Percentiles rank a stretch among this genome's conserved stretches.
phyloP scores from a whole-genome alignment of 1,140 invertebrate genomes.

The Laupala kohalensis region DNA sequence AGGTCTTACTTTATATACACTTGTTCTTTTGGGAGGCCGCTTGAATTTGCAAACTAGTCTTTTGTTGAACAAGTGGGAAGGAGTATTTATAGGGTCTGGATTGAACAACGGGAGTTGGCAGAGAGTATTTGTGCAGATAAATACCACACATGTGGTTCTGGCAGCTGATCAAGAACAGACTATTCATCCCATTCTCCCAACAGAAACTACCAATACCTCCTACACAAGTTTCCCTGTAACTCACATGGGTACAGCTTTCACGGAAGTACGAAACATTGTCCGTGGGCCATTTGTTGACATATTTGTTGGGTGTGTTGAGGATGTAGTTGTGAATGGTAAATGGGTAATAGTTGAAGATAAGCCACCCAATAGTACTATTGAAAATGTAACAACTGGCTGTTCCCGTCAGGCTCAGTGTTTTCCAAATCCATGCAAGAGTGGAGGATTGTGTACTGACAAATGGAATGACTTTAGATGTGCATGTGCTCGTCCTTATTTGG shows the following conservation, averaged over 20 bases:
- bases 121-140: constrained; percentile 72
- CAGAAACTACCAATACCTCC: constrained; percentile 54
- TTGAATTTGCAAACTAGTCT: constrained; percentile 75
- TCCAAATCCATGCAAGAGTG: constrained; percentile 74
- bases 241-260: constrained; percentile 44
- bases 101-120: constrained; percentile 80
- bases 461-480: constrained; percentile 79
- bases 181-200: constrained; percentile 70
- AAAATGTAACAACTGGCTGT: constrained; percentile 42
- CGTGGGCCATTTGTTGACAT: background rate
- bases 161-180: constrained; percentile 79
- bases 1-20: constrained; percentile 66
- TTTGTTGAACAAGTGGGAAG: constrained; percentile 75
- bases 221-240: constrained; percentile 70
- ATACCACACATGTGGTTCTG: constrained; percentile 68
- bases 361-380: background rate
- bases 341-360: constrained; percentile 39
- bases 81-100: constrained; percentile 68
- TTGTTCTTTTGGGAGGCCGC: constrained; percentile 64
- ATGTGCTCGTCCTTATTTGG: constrained; percentile 75
- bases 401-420: constrained; percentile 63
- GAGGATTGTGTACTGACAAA: constrained; percentile 73
- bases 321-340: constrained; percentile 72
- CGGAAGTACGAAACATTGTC: background rate
- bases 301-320: constrained; percentile 84